Evolutionary conservation across 2,113 vertebrate species (phyloP).

Genomic region (Laticauda laticaudata): DNA sequence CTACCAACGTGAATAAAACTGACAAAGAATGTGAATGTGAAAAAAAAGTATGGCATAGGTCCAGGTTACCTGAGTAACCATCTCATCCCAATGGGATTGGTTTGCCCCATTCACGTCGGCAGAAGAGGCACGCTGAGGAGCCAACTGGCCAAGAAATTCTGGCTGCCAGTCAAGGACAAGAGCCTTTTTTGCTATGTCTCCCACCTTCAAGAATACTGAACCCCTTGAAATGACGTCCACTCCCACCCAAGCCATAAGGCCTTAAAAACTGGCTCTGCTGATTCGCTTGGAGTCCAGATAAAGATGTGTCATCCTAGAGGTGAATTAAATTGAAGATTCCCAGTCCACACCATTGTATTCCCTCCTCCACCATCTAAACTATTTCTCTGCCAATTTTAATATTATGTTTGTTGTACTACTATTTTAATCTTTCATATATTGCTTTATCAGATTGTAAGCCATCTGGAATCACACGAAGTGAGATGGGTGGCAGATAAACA

Average conservation of each 20-base stretch:
- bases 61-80: not conserved
- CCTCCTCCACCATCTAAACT: not conserved
- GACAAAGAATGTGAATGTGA: not conserved
- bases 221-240: not conserved
- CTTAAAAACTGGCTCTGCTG: not conserved
- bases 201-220: not conserved
- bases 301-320: not conserved
- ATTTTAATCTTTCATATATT: not conserved
- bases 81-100: not conserved
- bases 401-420: not conserved
- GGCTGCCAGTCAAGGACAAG: not conserved
- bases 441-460: not conserved
- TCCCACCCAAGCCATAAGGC: not conserved
- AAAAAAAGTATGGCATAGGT: not conserved
- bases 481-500: not conserved
- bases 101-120: not conserved
- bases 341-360: not conserved
- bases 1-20: not conserved
- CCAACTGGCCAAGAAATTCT: not conserved
- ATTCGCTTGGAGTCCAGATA: not conserved
- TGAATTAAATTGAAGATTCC: not conserved
- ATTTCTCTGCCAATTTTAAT: not conserved
- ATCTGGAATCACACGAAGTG: not conserved
- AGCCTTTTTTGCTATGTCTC: not conserved
- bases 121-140: not conserved